phyloP scores from a whole-genome alignment of 1,140 invertebrate genomes.

The Lucilia sericata region DNA sequence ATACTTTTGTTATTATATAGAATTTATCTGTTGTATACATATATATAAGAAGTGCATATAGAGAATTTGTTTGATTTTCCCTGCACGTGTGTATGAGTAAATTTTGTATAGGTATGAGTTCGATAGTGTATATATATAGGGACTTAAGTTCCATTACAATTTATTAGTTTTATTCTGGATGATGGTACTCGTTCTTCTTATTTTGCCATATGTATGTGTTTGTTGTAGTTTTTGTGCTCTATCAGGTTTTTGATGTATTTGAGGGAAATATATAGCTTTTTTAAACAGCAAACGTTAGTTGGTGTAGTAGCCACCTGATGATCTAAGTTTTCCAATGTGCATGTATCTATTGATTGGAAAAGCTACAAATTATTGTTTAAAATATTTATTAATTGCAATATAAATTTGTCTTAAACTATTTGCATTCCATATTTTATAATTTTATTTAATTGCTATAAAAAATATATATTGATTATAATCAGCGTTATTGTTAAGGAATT shows the following conservation, averaged over 20 bases:
- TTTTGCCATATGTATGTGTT: neutral
- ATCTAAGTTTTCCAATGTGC: slow-evolving; percentile 19
- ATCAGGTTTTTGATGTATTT: too few species aligned
- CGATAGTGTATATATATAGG: neutral
- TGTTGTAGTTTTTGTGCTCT: neutral
- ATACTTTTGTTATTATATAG: neutral
- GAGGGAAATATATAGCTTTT: too few species aligned
- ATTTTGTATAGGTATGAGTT: too few species aligned
- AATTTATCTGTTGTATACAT: neutral
- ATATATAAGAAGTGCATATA: too few species aligned
- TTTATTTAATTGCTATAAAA: too few species aligned
- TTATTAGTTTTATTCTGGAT: neutral
- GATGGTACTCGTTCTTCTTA: neutral
- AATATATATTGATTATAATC: too few species aligned
- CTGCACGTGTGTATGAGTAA: neutral
- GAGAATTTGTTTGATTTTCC: neutral
- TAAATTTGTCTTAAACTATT: too few species aligned
- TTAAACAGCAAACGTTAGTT: neutral
- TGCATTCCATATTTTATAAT: too few species aligned
- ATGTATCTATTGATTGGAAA: neutral
- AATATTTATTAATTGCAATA: too few species aligned
- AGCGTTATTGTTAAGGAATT: too few species aligned
- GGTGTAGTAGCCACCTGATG: slow-evolving; percentile 11
- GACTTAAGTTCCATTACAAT: neutral
- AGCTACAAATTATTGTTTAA: neutral